Evolutionary conservation across 2,797 vertebrate genomes (phyloP).

Genomic region (Girardinus metallicus): DNA sequence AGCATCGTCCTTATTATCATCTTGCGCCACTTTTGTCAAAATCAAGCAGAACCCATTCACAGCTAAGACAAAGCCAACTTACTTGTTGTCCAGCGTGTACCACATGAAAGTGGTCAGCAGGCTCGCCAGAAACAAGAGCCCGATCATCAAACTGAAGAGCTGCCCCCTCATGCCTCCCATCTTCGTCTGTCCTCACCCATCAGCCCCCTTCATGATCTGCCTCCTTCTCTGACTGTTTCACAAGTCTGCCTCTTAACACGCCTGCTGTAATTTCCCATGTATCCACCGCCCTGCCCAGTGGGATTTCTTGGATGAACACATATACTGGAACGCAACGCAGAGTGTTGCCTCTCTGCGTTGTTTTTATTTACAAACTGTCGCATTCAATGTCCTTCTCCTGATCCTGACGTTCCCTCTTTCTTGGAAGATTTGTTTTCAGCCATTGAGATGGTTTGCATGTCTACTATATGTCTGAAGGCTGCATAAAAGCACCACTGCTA

Average conservation of each 20-base stretch:
- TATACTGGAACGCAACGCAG: background rate
- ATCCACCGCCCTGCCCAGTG: background rate
- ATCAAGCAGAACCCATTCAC: background rate
- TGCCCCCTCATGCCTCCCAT: too few relatives aligned
- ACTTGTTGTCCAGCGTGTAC: constrained; percentile 58
- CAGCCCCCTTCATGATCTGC: background rate
- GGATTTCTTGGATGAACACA: background rate
- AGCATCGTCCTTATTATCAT: too few relatives aligned
- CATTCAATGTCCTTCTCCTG: background rate
- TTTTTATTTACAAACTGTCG: background rate
- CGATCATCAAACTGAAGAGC: constrained; percentile 47
- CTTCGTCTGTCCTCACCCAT: background rate
- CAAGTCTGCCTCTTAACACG: background rate
- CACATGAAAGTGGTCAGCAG: constrained; percentile 63
- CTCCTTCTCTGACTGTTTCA: background rate
- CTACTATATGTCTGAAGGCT: background rate
- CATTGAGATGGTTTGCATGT: background rate
- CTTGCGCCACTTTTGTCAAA: background rate
- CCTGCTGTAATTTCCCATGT: background rate
- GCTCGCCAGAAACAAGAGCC: constrained; percentile 57
- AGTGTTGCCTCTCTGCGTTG: background rate
- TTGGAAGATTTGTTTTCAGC: background rate
- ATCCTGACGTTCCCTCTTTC: background rate
- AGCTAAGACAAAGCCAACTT: constrained; percentile 37
- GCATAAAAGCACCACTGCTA: background rate